A percentile compares a stretch with the other conserved stretches of the same genome.
Conservation (phyloP, 2,797 vertebrate species). For the Pipistrellus pygmaeus region DNA sequence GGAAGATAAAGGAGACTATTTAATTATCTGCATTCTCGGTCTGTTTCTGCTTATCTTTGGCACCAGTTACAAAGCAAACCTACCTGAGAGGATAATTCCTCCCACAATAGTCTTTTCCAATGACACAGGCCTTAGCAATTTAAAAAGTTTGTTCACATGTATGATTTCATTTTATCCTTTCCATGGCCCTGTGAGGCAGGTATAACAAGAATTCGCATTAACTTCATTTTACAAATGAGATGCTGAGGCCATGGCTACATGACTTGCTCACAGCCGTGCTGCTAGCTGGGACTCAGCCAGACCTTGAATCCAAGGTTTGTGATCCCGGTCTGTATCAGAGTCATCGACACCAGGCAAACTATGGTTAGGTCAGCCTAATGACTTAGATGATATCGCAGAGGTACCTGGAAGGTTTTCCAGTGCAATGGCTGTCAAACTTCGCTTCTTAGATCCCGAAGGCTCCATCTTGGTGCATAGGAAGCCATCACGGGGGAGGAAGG, state of each 20-base stretch:
- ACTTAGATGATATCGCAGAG: neutral
- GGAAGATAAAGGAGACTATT: constrained; percentile 59
- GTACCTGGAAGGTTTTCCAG: neutral
- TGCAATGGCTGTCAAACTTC: neutral
- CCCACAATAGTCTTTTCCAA: constrained; percentile 53
- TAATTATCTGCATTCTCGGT: neutral
- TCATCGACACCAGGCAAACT: neutral
- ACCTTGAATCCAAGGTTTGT: neutral
- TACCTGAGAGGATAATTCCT: constrained; percentile 52
- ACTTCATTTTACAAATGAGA: neutral
- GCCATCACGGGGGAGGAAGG: neutral
- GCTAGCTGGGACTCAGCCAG: neutral
- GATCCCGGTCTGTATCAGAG: neutral
- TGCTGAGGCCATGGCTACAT: neutral
- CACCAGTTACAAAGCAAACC: constrained; percentile 63
- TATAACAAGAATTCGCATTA: constrained; percentile 16
- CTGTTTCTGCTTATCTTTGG: constrained; percentile 64
- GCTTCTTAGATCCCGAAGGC: neutral
- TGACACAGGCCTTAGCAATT: constrained; percentile 11
- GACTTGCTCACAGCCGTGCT: neutral
- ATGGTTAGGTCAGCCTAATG: neutral
- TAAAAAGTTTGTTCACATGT: constrained; percentile 34
- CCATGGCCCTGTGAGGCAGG: neutral
- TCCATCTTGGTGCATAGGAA: neutral
- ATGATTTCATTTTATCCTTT: constrained; percentile 52